Percentiles rank a stretch among this genome's conserved stretches.
Evolutionary conservation across 1,140 invertebrate species (phyloP).

Genomic region (Trachymyrmex cornetzi): DNA sequence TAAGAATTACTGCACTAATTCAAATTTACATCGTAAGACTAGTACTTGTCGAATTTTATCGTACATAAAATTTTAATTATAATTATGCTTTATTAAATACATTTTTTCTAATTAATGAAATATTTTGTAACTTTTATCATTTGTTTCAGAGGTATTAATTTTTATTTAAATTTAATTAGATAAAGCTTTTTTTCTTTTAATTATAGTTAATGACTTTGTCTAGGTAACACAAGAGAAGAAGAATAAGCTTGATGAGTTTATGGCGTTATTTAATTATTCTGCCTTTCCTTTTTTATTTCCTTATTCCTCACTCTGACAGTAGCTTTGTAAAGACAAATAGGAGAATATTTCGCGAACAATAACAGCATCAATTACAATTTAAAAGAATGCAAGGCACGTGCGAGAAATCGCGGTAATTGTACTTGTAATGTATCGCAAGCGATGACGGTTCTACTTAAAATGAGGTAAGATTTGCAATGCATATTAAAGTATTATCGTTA

Average conservation of each 20-base stretch:
- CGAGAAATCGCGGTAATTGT: neutral
- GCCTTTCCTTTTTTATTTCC: neutral
- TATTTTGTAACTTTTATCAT: neutral
- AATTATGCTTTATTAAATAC: neutral
- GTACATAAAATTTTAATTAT: neutral
- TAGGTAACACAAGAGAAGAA: too few relatives aligned
- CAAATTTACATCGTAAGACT: neutral
- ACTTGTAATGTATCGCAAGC: neutral
- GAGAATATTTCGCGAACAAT: neutral
- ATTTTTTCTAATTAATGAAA: neutral
- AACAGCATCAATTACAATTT: constrained; percentile 15
- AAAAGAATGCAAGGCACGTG: neutral
- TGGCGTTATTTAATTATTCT: neutral
- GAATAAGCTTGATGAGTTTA: neutral
- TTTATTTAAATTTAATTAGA: neutral
- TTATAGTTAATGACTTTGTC: too few relatives aligned
- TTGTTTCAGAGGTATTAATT: neutral
- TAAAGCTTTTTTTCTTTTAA: neutral
- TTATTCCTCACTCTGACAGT: neutral
- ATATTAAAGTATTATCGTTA: neutral
- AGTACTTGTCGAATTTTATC: neutral
- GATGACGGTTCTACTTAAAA: neutral
- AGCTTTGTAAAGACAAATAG: neutral
- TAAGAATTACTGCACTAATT: neutral
- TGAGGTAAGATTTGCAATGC: neutral